These are phyloP conservation scores for Diuraphis noxia DNA, from an alignment of 1,140 invertebrate genomes.

Conservation along the genomic window DNA sequence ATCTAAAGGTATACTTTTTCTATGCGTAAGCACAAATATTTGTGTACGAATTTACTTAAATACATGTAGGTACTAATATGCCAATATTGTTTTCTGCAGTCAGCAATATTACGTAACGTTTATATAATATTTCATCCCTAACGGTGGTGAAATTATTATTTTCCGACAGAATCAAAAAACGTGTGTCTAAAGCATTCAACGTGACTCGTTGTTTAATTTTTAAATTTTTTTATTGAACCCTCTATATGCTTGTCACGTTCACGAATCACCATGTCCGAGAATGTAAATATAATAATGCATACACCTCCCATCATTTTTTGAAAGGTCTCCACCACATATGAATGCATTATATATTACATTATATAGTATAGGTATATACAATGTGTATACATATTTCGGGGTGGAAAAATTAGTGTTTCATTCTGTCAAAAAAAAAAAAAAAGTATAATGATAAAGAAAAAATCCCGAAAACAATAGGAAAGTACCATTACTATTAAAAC, in stretches of 20 bases:
- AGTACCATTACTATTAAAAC: neutral
- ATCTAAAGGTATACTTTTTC: neutral
- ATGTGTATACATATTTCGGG: neutral
- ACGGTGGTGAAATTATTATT: constrained; percentile 7
- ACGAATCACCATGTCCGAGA: constrained; percentile 46
- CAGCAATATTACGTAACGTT: constrained; percentile 14
- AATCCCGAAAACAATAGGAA: constrained; percentile 21
- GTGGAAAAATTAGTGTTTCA: constrained; percentile 46
- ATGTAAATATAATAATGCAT: constrained; percentile 46
- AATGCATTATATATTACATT: neutral
- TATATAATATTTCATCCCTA: constrained; percentile 23
- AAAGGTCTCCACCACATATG: neutral
- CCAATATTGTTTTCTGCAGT: neutral
- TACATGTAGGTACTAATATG: neutral
- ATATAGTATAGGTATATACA: neutral
- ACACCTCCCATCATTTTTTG: constrained; percentile 24
- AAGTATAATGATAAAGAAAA: constrained; percentile 27
- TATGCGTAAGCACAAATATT: neutral
- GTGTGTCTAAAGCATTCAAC: constrained; percentile 29
- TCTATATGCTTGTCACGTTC: constrained; percentile 32
- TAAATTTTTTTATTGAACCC: constrained; percentile 22
- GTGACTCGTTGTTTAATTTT: constrained; percentile 32
- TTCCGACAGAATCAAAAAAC: constrained; percentile 37
- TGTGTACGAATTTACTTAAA: neutral
- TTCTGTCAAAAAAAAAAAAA: constrained; percentile 26